Base-by-base conservation (phyloP, 2,888 invertebrate species). In the Sericinus montela region DNA sequence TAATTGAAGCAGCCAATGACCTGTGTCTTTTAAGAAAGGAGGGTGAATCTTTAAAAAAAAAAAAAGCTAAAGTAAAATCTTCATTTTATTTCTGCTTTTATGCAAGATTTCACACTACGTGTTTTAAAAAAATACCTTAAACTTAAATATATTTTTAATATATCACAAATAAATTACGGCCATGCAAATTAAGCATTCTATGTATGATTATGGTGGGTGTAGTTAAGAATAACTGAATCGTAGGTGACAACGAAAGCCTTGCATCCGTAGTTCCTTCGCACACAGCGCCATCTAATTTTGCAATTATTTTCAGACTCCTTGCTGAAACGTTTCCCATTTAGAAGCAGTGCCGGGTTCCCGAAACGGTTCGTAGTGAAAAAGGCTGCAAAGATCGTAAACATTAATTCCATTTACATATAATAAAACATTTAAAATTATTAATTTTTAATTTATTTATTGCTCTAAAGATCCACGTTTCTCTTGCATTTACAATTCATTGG, bases 231-330 rank as follows among this genome's bases (percentile, higher is more conserved):
- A n/a, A 56, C 35, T 11, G 59, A 55, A 1, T 58, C 52, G 0
- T 65, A 42, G 0, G 75, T 75, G 1, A 69, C 62, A 1, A 68
- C 65, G 7, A 58, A 58, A 0, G 73, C 72, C 40, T 55, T 69
- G 51, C 77, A 77, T 0, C 74, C 71, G 8, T 36, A 34, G 29
- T 54, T 49, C 11, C 56, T 52, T 39, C 42, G 45, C 14, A 52
- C 52, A 30, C 59, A 59, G 14, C 58, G 53, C 57, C 59, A 57
- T n/a, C 57, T 40, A 1, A 49, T 25, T 45, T 56, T 59, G 13
- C 16, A 35, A 10, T 50, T 32, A n/a, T 28, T 44, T 6, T 52
- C 48, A 1, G 28, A 49, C 23, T 48, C 52, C 37, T 46, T 50
- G 25, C 41, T 50, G 7, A 50, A 50, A 7, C 45, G 40, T 25